Evolutionary conservation across 2,113 vertebrate species (phyloP).

Genomic region (Thalassarche chlororhynchos): DNA sequence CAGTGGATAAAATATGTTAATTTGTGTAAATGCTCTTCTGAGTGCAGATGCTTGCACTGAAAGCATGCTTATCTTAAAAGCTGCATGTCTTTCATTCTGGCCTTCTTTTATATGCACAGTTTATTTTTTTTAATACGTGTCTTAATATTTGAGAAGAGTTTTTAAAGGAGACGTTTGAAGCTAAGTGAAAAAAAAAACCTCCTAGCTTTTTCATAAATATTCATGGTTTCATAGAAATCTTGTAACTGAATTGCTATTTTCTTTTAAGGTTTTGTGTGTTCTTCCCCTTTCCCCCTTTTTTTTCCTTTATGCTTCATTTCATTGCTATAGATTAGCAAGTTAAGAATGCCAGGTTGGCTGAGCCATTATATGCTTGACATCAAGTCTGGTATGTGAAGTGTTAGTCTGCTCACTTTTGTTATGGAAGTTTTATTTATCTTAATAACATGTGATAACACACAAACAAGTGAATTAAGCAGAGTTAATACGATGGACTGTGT

Average conservation of each 20-base stretch:
- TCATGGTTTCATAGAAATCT: conserved; percentile 65
- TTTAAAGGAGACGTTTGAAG: conserved; percentile 67
- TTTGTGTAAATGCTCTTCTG: conserved; percentile 80
- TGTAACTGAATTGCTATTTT: conserved; percentile 49
- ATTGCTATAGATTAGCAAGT: conserved; percentile 64
- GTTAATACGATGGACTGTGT: conserved; percentile 22
- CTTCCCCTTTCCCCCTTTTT: not conserved
- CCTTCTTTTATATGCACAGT: conserved; percentile 68
- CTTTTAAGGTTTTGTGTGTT: conserved; percentile 52
- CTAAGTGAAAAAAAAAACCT: conserved; percentile 46
- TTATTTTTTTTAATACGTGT: conserved; percentile 72
- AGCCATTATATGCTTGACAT: conserved; percentile 55
- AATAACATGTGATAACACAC: conserved; percentile 48
- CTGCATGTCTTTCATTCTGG: conserved; percentile 70
- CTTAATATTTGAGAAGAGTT: conserved; percentile 74
- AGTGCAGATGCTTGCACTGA: conserved; percentile 69
- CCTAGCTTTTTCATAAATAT: conserved; percentile 73
- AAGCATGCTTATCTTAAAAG: conserved; percentile 77
- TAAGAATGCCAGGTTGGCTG: conserved; percentile 28
- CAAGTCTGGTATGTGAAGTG: conserved; percentile 59
- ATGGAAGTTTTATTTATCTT: conserved; percentile 45
- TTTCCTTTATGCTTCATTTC: conserved; percentile 51
- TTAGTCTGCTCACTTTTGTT: conserved; percentile 53
- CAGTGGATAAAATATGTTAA: conserved; percentile 82
- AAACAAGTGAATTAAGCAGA: conserved; percentile 24